A percentile compares a stretch with the other conserved stretches of the same genome.
These are phyloP conservation scores for Cryptus armator DNA, from an alignment of 2,888 invertebrate species.

Conservation along the genomic window DNA sequence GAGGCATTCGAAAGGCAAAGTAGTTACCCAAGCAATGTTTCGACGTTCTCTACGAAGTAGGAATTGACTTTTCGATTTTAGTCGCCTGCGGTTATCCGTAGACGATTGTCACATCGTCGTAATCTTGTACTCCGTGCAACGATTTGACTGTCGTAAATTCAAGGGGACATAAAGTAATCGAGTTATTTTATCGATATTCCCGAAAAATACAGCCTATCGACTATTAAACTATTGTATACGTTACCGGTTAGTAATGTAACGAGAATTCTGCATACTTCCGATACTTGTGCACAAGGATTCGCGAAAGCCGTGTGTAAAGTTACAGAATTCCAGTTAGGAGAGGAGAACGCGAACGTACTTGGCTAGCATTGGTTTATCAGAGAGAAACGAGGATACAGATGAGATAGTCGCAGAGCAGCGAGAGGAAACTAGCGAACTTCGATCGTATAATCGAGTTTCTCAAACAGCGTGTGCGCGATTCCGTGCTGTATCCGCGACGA, in stretches of 20 bases:
- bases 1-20: no score
- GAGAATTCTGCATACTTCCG: neutral
- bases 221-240: neutral
- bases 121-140: neutral
- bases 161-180: neutral
- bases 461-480: constrained; percentile 21
- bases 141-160: neutral
- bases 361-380: neutral
- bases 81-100: no score
- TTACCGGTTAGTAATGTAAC: neutral
- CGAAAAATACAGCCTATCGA: neutral
- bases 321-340: neutral
- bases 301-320: constrained; percentile 16
- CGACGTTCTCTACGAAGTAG: no score
- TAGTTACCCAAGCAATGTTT: no score
- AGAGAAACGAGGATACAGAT: neutral
- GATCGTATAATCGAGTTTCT: constrained; percentile 53
- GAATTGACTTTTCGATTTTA: no score
- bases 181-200: neutral
- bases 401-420: constrained; percentile 7
- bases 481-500: neutral
- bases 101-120: neutral
- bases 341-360: constrained; percentile 12
- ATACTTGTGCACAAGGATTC: neutral
- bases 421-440: constrained; percentile 33